A percentile compares a stretch with the other conserved stretches of the same genome.
These are phyloP conservation scores for Mormyrus hasselquistii DNA, from an alignment of 2,797 vertebrate genomes.

Conservation along the genomic window DNA sequence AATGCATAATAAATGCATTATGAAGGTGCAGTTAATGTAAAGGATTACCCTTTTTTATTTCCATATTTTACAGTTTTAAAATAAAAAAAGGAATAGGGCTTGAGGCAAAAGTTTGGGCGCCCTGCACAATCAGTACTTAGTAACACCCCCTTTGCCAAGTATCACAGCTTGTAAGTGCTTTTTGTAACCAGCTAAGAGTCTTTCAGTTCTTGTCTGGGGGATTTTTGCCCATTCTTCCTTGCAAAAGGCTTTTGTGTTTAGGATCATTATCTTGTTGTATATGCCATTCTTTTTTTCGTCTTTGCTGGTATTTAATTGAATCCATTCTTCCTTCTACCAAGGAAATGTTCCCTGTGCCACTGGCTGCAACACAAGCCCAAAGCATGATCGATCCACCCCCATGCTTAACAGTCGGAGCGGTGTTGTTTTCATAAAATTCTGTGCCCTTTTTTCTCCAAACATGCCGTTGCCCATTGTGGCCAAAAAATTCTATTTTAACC, in stretches of 20 bases:
- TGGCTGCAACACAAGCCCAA: background rate
- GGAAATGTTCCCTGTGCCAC: background rate
- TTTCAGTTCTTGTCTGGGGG: too few species aligned
- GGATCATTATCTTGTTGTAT: background rate
- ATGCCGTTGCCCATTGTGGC: background rate
- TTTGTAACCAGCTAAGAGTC: background rate
- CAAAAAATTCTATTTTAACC: background rate
- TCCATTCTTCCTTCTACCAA: background rate
- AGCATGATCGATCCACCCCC: background rate
- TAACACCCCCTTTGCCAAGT: background rate
- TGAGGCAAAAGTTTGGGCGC: background rate
- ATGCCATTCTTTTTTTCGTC: background rate
- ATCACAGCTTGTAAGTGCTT: background rate
- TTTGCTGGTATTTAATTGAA: background rate
- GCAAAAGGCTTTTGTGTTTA: background rate
- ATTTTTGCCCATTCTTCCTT: background rate
- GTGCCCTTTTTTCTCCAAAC: background rate
- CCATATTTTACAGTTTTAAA: background rate
- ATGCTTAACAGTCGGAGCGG: background rate
- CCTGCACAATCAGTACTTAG: background rate
- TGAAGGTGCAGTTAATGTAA: background rate
- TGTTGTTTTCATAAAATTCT: background rate
- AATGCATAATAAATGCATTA: background rate
- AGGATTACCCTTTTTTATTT: background rate
- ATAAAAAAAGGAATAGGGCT: background rate